Conservation (phyloP, 2,888 invertebrate species). For the Gnatocerus cornutus region DNA sequence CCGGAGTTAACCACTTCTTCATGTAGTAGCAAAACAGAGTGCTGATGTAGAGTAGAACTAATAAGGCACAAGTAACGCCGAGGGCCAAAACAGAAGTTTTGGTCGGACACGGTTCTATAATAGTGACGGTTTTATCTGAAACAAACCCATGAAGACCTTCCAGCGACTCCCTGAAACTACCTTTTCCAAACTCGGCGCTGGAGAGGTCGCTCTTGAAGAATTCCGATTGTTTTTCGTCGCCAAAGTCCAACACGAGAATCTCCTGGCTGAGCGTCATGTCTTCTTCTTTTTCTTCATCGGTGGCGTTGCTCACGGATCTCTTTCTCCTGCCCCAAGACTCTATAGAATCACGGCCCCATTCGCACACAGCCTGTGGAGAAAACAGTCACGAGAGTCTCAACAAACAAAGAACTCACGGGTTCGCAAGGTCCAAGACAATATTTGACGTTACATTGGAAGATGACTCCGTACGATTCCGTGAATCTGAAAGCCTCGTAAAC, state of each 20-base stretch:
- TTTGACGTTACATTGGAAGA: constrained; percentile 97
- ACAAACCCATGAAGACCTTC: not conserved
- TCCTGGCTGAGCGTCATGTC: constrained; percentile 96
- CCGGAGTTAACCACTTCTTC: constrained; percentile 92
- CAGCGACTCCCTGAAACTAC: constrained; percentile 66
- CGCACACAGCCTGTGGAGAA: constrained; percentile 86
- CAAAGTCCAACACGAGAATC: constrained; percentile 93
- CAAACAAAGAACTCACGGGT: constrained; percentile 77
- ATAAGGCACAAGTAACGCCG: constrained; percentile 91
- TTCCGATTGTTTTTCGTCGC: constrained; percentile 90
- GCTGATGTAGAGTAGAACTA: constrained; percentile 91
- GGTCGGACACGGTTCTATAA: constrained; percentile 93
- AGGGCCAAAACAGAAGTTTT: constrained; percentile 92
- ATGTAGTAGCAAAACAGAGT: constrained; percentile 95
- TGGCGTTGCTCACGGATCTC: constrained; percentile 78
- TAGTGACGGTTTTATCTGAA: constrained; percentile 90
- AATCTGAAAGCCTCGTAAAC: constrained; percentile 96
- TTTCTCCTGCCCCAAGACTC: constrained; percentile 94
- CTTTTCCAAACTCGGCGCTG: constrained; percentile 83
- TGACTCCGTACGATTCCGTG: constrained; percentile 96
- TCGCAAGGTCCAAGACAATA: constrained; percentile 96
- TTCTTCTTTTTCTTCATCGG: constrained; percentile 80
- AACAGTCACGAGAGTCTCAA: not conserved
- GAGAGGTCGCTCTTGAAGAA: constrained; percentile 86
- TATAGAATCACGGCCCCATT: constrained; percentile 91